A percentile compares a stretch with the other conserved stretches of the same genome.
These are phyloP conservation scores for Melipona beecheii DNA, from an alignment of 2,888 invertebrate genomes.

Conservation along the genomic window DNA sequence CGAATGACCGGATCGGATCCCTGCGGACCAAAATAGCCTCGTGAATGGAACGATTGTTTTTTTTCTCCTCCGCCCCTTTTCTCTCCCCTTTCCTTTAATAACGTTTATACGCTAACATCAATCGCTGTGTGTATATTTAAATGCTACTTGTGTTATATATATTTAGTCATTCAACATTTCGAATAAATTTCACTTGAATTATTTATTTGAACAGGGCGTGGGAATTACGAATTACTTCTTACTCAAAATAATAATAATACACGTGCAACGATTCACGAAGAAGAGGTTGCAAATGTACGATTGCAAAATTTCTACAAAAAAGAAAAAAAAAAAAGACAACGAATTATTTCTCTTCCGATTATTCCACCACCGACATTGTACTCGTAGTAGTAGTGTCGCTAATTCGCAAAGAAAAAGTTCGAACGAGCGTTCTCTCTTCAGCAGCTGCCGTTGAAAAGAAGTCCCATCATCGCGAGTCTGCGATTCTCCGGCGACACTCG, in stretches of 20 bases:
- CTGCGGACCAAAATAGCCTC: background rate
- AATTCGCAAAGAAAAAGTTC: background rate
- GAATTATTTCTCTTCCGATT: background rate
- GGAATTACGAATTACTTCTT: too few species aligned
- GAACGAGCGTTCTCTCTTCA: background rate
- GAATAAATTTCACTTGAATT: too few species aligned
- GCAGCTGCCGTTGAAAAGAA: background rate
- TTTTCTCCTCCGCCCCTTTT: background rate
- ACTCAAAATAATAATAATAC: too few species aligned
- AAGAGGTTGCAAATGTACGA: background rate
- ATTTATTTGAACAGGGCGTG: too few species aligned
- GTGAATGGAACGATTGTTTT: background rate
- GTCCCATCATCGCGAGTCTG: background rate
- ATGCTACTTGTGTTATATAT: too few species aligned
- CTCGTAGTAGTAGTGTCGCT: background rate
- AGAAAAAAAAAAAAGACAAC: background rate
- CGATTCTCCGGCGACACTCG: background rate
- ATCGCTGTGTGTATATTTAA: background rate
- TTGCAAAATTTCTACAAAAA: background rate
- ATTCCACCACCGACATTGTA: background rate
- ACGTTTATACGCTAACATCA: background rate
- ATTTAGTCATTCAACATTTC: too few species aligned
- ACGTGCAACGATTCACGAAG: too few species aligned
- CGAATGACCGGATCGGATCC: background rate
- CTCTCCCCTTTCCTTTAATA: background rate